Base-by-base conservation (phyloP, 2,113 vertebrate species). In the Phycodurus eques region DNA sequence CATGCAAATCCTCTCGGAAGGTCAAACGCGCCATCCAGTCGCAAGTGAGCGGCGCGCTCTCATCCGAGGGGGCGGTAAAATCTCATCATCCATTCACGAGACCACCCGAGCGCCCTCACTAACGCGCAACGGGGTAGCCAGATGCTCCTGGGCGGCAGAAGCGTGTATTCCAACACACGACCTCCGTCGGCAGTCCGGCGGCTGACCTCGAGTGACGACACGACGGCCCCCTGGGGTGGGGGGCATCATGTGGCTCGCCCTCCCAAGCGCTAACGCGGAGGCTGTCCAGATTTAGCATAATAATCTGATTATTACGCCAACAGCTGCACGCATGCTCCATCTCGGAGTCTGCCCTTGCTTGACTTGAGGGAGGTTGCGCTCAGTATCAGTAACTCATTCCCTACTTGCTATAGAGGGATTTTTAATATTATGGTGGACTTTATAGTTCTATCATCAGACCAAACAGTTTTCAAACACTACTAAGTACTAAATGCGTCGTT, bases 11-110 rank as follows among this genome's bases (percentile, higher is more conserved):
- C 68, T 67, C 65, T 42, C 2, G 20, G 80, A 87, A 88, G 90
- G 87, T 88, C 83, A 88, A 84, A 80, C n/a, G 74, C 69, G 56
- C 83, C 67, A 81, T 75, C 71, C 65, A 63, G 64, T 82, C 68
- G 63, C 69, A 67, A 71, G 64, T 75, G 19, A 11, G 53, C 20
- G 53, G 53, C 19, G 51, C 3, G 51, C 51, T 84, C 76, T 77
- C 73, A 84, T 53, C 19, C 20, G 53, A 10, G 20, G 53, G 20
- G n/a, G 53, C 5, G 53, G 53, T 8, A 54, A 54, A 10, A n/a
- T 78, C 81, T 76, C 78, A 80, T 84, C 72, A 78, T 59, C 68
- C 64, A 82, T 82, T 78, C 80, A 13, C 53, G 22, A 80, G 78
- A 86, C 76, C 80, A 11, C 73, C 69, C 78, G 60, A 59, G 70